Percentiles rank a stretch among this genome's conserved stretches.
These are phyloP conservation scores for Anneissia japonica DNA, from an alignment of 35 echinoderm and acorn worm genomes.

Conservation along the genomic window DNA sequence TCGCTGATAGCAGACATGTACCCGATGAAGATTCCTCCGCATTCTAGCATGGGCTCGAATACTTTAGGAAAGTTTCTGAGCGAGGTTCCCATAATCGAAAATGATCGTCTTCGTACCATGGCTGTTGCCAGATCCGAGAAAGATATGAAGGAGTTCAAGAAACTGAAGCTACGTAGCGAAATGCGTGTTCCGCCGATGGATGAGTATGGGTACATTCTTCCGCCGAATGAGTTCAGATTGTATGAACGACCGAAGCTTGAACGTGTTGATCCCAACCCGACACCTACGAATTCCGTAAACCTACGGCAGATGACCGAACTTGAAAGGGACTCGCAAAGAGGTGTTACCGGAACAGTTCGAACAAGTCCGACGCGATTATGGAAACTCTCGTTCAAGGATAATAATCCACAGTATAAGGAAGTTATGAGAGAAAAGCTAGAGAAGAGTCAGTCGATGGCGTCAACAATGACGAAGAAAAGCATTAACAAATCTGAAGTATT, in stretches of 20 bases:
- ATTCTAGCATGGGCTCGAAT: constrained; percentile 61
- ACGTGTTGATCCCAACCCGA: background rate
- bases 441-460: background rate
- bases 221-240: constrained; percentile 52
- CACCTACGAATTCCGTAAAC: constrained; percentile 42
- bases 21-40: constrained; percentile 67
- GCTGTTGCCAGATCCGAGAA: constrained; percentile 49
- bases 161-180: constrained; percentile 80
- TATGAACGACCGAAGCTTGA: constrained; percentile 52
- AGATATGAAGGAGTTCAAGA: constrained; percentile 79
- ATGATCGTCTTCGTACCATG: constrained; percentile 43
- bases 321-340: constrained; percentile 68
- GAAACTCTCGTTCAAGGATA: constrained; percentile 86
- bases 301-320: constrained; percentile 63
- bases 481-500: background rate
- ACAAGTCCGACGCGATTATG: constrained; percentile 62
- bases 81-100: constrained; percentile 59
- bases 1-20: constrained; percentile 73
- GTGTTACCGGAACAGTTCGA: constrained; percentile 54
- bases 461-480: background rate
- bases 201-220: constrained; percentile 44
- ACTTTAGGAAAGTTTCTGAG: constrained; percentile 72
- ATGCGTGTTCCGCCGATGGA: constrained; percentile 83
- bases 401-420: constrained; percentile 71
- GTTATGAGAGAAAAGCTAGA: constrained; percentile 22